These are phyloP conservation scores for Rhagium mordax DNA, from an alignment of 2,888 invertebrate genomes.

Conservation along the genomic window DNA sequence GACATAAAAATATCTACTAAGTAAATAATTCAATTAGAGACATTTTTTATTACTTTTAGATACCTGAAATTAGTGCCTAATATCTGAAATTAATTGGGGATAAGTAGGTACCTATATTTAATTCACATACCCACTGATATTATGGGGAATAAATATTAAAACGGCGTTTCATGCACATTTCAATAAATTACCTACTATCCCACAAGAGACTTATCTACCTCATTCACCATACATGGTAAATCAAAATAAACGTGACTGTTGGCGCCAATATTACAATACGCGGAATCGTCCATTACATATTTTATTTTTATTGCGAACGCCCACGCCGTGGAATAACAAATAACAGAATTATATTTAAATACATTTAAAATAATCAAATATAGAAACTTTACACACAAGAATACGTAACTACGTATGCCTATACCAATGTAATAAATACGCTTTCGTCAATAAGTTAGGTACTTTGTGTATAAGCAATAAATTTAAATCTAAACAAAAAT, in stretches of 20 bases:
- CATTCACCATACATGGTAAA: constrained; percentile 20
- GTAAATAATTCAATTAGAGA: too few species aligned
- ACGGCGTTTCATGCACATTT: too few species aligned
- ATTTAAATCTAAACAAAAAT: too few species aligned
- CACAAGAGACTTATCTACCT: not conserved
- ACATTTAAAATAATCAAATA: not conserved
- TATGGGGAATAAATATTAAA: too few species aligned
- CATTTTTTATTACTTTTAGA: too few species aligned
- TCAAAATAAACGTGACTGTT: constrained; percentile 6
- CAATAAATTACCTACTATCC: not conserved
- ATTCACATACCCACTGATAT: too few species aligned
- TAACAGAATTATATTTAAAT: not conserved
- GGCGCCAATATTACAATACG: constrained; percentile 22
- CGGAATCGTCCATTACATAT: not conserved
- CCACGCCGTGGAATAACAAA: not conserved
- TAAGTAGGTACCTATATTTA: too few species aligned
- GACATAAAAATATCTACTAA: too few species aligned
- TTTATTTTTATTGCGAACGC: constrained; percentile 24
- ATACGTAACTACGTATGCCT: not conserved
- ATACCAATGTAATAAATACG: not conserved
- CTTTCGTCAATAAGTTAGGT: not conserved
- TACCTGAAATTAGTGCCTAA: too few species aligned
- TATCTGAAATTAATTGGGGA: too few species aligned
- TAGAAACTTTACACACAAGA: not conserved
- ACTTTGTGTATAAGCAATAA: not conserved